Percentiles rank a stretch among this genome's conserved stretches.
Evolutionary conservation across 2,888 invertebrate genomes (phyloP).

Genomic region (Drosophila longiperda): DNA sequence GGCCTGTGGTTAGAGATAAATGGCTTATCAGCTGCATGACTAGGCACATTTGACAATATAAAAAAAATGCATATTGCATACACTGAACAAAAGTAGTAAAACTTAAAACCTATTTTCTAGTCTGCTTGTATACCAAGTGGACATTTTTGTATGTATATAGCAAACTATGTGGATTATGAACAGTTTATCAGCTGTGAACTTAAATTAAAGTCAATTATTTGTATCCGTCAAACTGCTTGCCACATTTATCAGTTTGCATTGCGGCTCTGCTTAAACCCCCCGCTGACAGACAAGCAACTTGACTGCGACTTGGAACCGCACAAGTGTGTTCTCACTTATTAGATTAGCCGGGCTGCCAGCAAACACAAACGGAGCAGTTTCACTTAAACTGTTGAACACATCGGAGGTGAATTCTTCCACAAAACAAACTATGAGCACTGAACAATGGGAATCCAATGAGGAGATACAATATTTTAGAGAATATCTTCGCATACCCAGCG

Average conservation of each 20-base stretch:
- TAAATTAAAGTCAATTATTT: conserved; percentile 62
- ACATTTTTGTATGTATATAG: neutral
- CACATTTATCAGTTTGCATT: conserved; percentile 26
- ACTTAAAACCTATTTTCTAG: conserved; percentile 2
- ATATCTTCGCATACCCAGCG: conserved; percentile 94
- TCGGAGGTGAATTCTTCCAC: conserved; percentile 22
- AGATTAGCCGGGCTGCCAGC: conserved; percentile 32
- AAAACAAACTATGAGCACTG: conserved; percentile 31
- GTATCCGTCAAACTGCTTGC: conserved; percentile 43
- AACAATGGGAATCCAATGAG: conserved; percentile 85
- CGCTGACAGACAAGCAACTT: neutral
- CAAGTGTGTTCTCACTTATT: too few relatives aligned
- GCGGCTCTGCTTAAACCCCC: neutral
- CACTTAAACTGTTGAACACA: conserved; percentile 31
- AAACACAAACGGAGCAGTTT: conserved; percentile 45
- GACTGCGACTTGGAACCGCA: conserved; percentile 6
- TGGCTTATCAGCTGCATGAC: conserved; percentile 1
- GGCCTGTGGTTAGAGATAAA: neutral
- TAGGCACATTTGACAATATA: neutral
- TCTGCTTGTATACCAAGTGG: conserved; percentile 10
- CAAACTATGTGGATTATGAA: neutral
- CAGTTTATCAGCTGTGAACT: conserved; percentile 16
- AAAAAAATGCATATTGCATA: conserved; percentile 5
- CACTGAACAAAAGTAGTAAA: neutral
- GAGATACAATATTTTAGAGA: conserved; percentile 92